A percentile compares a stretch with the other conserved stretches of the same genome.
phyloP scores from a whole-genome alignment of 2,113 vertebrate species.

The Anhinga rufa region DNA sequence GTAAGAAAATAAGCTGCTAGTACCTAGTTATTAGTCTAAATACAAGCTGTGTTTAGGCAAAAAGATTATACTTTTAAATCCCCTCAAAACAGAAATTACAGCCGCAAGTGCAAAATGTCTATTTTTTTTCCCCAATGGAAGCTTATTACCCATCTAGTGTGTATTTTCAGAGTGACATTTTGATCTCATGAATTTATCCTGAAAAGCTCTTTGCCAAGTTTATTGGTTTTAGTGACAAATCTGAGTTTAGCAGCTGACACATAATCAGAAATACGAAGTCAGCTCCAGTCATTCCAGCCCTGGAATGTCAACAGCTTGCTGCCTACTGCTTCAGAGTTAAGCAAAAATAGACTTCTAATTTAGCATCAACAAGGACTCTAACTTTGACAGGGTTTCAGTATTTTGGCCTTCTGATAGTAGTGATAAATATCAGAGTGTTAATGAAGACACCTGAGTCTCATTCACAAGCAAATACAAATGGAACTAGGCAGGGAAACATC shows the following conservation, averaged over 20 bases:
- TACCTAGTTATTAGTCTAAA: not conserved
- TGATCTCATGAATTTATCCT: not conserved
- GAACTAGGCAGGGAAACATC: constrained; percentile 40
- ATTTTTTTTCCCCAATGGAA: not conserved
- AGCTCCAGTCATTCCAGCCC: not conserved
- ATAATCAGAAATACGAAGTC: not conserved
- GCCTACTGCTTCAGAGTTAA: constrained; percentile 15
- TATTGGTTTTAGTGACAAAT: not conserved
- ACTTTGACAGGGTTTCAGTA: not conserved
- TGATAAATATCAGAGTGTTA: not conserved
- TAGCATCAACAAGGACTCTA: not conserved
- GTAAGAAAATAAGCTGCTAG: not conserved
- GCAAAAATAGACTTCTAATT: not conserved
- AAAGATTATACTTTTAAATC: not conserved
- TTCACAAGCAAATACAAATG: constrained; percentile 51
- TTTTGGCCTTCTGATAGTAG: constrained; percentile 5
- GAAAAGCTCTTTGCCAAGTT: not conserved
- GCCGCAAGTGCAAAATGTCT: not conserved
- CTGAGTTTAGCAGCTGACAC: not conserved
- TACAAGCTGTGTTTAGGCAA: not conserved
- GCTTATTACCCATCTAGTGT: not conserved
- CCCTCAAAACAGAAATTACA: not conserved
- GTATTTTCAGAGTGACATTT: not conserved
- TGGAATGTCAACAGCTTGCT: constrained; percentile 65
- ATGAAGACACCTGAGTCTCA: constrained; percentile 52